Evolutionary conservation across 2,888 invertebrate species (phyloP), one percentile per base, ranked within the genome.

Genomic region (Buathra laborator): DNA sequence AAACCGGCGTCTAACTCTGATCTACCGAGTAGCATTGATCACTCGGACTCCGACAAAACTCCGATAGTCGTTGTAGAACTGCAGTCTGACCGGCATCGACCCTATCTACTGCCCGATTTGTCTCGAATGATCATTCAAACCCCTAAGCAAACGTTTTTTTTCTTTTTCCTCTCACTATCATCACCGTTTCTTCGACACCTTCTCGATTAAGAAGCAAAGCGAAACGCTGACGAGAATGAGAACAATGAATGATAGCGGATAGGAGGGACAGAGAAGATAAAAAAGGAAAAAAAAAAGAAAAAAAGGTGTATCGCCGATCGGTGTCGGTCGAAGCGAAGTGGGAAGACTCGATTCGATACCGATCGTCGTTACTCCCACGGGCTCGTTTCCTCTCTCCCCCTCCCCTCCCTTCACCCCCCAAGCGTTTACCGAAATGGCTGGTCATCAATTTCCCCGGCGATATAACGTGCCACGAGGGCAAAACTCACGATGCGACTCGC

Each of bases 261-360:
- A 16, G 59, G n/a, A 14, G 12, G 14, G 59, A 44, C 43, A 53
- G 12, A 44, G 24, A 19, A 72, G 53, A 29, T 29, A 44, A 16
- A 51, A 37, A 37, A 37, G 16, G 16, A 37, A 71, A 43, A 12
- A 37, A 19, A 44, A 19, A 24, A 37, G 46, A 29, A 72, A 43
- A 59, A 19, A 46, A 43, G 43, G 16, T 9, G 59, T 59, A 59
- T 46, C 24, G 12, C 59, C 43, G 59, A 59, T 72, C 56, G 59
- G 72, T 59, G 72, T 72, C 72, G 59, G 59, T 59, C 29, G 59
- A 62, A 16, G 29, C 72, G 24, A 56, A 72, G 44, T 24, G 29
- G 46, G 72, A 59, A 62, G 72, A 72, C 72, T 72, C 72, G 72
- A 72, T 72, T 72, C 72, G 72, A 72, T 72, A 72, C 72, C 72